These are phyloP conservation scores for Eonycteris spelaea DNA, from an alignment of 2,113 vertebrate genomes.

Conservation along the genomic window DNA sequence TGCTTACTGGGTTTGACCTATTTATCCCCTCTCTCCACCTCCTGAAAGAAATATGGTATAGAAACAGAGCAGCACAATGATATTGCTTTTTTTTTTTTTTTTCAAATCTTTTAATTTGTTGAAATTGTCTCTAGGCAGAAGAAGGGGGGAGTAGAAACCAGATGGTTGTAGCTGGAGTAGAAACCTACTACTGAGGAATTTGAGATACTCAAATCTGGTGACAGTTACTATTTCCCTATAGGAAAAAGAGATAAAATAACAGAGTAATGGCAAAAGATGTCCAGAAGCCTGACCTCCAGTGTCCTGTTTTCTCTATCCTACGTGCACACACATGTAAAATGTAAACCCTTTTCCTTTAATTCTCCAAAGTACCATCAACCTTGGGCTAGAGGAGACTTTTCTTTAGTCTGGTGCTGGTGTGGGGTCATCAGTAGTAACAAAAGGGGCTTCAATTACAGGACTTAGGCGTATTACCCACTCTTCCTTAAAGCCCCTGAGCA, in stretches of 20 bases:
- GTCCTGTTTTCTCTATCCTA: background rate
- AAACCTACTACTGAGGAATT: constrained; percentile 45
- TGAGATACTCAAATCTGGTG: constrained; percentile 31
- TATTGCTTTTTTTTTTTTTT: constrained; percentile 13
- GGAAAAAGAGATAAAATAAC: background rate
- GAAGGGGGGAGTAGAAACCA: constrained; percentile 44
- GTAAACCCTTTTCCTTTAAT: background rate
- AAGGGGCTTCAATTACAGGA: background rate
- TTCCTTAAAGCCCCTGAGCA: background rate
- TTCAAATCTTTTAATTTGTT: constrained; percentile 42
- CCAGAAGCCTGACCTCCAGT: background rate
- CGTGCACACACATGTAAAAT: background rate
- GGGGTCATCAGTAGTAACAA: background rate
- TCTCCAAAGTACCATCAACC: background rate
- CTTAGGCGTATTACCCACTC: background rate
- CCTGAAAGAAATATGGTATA: constrained; percentile 24
- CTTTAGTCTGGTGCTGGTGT: background rate
- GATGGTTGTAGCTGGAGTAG: constrained; percentile 67
- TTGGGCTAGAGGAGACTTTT: background rate
- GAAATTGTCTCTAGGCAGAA: constrained; percentile 62
- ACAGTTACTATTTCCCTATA: background rate
- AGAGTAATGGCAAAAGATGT: background rate
- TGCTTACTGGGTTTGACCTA: background rate
- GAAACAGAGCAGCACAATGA: background rate
- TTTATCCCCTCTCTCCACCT: background rate